Evolutionary conservation across 2,888 invertebrate species (phyloP).

Genomic region (Drosophila birchii): DNA sequence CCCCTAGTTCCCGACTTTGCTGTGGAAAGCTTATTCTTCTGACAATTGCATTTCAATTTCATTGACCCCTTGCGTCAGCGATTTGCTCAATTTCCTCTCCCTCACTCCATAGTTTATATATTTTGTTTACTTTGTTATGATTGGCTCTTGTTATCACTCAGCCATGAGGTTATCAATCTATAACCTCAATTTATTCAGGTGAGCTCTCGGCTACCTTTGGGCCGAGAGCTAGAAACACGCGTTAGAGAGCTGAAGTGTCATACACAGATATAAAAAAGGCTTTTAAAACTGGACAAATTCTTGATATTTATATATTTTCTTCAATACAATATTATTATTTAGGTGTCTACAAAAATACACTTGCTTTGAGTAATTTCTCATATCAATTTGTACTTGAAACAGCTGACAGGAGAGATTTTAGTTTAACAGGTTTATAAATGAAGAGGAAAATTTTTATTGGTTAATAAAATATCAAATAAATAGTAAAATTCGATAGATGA

Average conservation of each 20-base stretch:
- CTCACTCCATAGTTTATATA: slow-evolving; percentile 22
- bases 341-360: background rate
- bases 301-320: too few relatives aligned
- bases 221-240: background rate
- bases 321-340: background rate
- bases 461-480: too few relatives aligned
- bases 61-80: slow-evolving; percentile 54
- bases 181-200: slow-evolving; percentile 34
- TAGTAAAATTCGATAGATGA: too few relatives aligned
- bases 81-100: slow-evolving; percentile 6
- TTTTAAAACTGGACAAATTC: background rate
- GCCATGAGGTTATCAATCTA: slow-evolving; percentile 35
- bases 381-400: background rate
- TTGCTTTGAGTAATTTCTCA: background rate
- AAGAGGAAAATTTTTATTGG: too few relatives aligned
- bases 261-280: background rate
- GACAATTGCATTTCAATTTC: slow-evolving; percentile 69
- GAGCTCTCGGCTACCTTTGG: slow-evolving; percentile 19
- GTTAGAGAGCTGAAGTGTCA: background rate
- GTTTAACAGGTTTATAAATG: background rate
- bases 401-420: too few relatives aligned
- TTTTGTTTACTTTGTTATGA: slow-evolving; percentile 27
- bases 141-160: slow-evolving; percentile 18
- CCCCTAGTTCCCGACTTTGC: background rate
- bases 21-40: slow-evolving; percentile 19